Percentiles rank a stretch among this genome's conserved stretches.
Conservation (phyloP, 2,797 vertebrate species). For the Menidia menidia region DNA sequence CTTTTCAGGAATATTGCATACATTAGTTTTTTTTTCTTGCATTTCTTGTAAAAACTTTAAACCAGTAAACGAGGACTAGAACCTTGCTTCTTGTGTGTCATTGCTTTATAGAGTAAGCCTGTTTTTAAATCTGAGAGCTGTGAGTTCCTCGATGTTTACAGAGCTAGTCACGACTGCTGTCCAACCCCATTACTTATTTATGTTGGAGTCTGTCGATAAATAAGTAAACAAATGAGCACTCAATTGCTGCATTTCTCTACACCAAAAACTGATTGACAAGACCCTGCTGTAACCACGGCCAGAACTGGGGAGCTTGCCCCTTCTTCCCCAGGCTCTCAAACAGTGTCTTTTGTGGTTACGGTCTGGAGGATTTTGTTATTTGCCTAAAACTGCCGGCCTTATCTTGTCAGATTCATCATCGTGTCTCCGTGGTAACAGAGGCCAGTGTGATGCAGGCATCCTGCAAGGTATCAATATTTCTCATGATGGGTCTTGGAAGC, state of each 20-base stretch:
- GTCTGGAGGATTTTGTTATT: slow-evolving; percentile 26
- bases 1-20: slow-evolving; percentile 5
- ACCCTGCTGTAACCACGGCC: slow-evolving; percentile 17
- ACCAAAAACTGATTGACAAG: slow-evolving; percentile 54
- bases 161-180: slow-evolving; percentile 73
- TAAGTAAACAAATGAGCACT: slow-evolving; percentile 56
- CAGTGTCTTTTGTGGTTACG: slow-evolving; percentile 31
- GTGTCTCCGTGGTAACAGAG: slow-evolving; percentile 66
- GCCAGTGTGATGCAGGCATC: slow-evolving; percentile 42
- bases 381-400: slow-evolving; percentile 17
- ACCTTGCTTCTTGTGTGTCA: not conserved
- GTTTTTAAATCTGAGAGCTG: slow-evolving; percentile 37
- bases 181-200: slow-evolving; percentile 77
- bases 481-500: slow-evolving; percentile 43
- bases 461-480: slow-evolving; percentile 52
- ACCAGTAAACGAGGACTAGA: slow-evolving; percentile 40
- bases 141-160: slow-evolving; percentile 42
- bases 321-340: slow-evolving; percentile 23
- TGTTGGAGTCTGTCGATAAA: slow-evolving; percentile 69
- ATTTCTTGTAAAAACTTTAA: not conserved
- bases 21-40: not conserved
- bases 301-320: slow-evolving; percentile 21
- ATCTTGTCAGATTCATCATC: slow-evolving; percentile 23
- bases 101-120: slow-evolving; percentile 18
- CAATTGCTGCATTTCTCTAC: slow-evolving; percentile 39